Base-by-base conservation (phyloP, 2,888 invertebrate genomes). In the Oxyscelio sp. region DNA sequence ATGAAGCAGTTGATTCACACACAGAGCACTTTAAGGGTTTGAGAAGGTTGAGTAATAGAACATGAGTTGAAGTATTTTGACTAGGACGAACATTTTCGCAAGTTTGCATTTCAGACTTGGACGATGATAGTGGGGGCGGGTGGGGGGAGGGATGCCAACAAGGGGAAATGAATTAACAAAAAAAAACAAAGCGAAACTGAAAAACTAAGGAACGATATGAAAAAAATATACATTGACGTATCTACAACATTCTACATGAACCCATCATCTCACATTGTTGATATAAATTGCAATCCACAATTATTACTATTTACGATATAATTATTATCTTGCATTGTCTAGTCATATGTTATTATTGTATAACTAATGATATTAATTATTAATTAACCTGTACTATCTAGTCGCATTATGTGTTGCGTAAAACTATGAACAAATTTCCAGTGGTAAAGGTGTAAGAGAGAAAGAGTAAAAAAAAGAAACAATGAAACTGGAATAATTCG, bases 271-370 rank as follows among this genome's bases (percentile, higher is more conserved):
- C 91, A 93, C 92, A 92, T 93, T 93, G 93, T 94, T 93, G 91
- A 93, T 92, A 93, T 93, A 92, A 93, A 94, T 94, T 94, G 93
- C 94, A 92, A 94, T 93, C 93, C 93, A 93, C 91, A 92, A 94
- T 94, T 93, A 94, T 94, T 93, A 93, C 90, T 93, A 93, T 93
- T 94, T 93, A 94, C 91, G 90, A 94, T 93, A 93, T 94, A 94
- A 94, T 94, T 93, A 93, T 93, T 93, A 94, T 93, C 93, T 93
- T 94, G 93, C 93, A 93, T 94, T 94, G 93, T 94, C 93, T 94
- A 93, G 93, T 93, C 93, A 94, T 94, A 94, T 91, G 93, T 93
- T 94, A 94, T 93, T 93, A 93, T 93, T 94, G 92, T 93, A 94
- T 93, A 93, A 93, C 93, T 94, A 94, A 93, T 89, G 92, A 93